Conservation (phyloP, 2,888 invertebrate species). For the Tiliacea citrago region DNA sequence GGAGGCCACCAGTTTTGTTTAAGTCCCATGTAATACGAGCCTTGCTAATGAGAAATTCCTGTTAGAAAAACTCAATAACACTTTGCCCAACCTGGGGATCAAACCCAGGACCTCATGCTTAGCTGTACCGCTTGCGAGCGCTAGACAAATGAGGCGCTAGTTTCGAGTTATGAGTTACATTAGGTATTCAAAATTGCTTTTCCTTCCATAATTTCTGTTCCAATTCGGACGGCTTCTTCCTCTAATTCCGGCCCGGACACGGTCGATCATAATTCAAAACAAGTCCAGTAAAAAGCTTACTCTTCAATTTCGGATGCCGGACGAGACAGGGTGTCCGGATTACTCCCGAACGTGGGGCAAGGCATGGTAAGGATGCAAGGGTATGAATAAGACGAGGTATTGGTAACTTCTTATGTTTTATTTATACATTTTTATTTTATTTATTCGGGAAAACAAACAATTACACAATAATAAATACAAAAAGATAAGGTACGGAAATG, state of each 20-base stretch:
- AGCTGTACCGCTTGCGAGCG: too few species aligned
- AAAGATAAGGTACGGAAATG: too few species aligned
- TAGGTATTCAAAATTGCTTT: not conserved
- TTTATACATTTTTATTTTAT: too few species aligned
- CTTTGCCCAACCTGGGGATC: not conserved
- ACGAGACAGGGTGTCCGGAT: slow-evolving; percentile 56
- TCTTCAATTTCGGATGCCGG: slow-evolving; percentile 60
- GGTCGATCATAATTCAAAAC: slow-evolving; percentile 52
- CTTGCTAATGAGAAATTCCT: not conserved
- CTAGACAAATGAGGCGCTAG: not conserved
- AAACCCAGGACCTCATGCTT: not conserved
- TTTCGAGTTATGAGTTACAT: not conserved
- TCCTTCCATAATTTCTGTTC: not conserved
- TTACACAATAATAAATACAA: too few species aligned
- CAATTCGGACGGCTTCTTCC: slow-evolving; percentile 1
- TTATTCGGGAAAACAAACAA: too few species aligned
- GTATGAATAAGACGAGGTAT: slow-evolving; percentile 28
- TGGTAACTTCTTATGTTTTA: not conserved
- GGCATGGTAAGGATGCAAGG: not conserved
- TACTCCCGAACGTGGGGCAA: slow-evolving; percentile 44
- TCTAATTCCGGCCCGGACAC: slow-evolving; percentile 19
- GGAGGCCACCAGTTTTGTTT: not conserved
- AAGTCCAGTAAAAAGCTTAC: slow-evolving; percentile 50
- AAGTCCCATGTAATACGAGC: not conserved
- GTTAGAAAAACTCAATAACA: not conserved